These are phyloP conservation scores for Oncorhynchus tshawytscha DNA, from an alignment of 2,113 vertebrate species.

Conservation along the genomic window DNA sequence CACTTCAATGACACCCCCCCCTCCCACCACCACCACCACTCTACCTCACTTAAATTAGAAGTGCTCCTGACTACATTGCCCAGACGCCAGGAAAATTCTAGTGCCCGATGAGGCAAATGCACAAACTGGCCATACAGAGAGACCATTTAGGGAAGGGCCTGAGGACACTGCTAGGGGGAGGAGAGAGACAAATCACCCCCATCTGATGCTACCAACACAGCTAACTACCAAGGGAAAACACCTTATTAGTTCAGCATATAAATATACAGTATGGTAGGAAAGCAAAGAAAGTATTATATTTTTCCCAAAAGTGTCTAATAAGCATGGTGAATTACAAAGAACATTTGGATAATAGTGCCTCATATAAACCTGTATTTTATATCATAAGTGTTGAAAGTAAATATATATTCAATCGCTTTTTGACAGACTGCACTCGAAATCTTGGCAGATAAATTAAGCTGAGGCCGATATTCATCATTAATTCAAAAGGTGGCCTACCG, in stretches of 20 bases:
- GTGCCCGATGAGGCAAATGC: conserved; percentile 82
- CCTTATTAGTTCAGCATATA: conserved; percentile 67
- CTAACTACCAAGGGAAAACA: conserved; percentile 70
- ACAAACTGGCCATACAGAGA: conserved; percentile 85
- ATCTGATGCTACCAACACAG: conserved; percentile 68
- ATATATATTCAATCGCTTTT: too few relatives aligned
- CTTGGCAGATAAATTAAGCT: too few relatives aligned
- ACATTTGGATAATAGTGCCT: neutral
- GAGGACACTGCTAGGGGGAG: conserved; percentile 65
- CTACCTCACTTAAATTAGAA: conserved; percentile 77
- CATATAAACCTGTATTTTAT: too few relatives aligned
- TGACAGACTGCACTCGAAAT: too few relatives aligned
- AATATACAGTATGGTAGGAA: conserved; percentile 6
- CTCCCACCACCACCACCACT: too few relatives aligned
- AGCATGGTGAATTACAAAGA: conserved; percentile 14
- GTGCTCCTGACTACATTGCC: conserved; percentile 73
- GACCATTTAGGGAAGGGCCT: conserved; percentile 79
- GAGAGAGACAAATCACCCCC: conserved; percentile 73
- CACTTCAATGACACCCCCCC: conserved; percentile 22
- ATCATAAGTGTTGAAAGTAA: too few relatives aligned
- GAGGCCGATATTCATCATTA: too few relatives aligned
- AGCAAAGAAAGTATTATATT: neutral
- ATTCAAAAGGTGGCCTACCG: too few relatives aligned
- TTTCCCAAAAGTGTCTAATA: neutral
- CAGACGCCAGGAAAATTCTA: conserved; percentile 74